Conservation (phyloP, 2,888 invertebrate species). For the Oasisia sp. region DNA sequence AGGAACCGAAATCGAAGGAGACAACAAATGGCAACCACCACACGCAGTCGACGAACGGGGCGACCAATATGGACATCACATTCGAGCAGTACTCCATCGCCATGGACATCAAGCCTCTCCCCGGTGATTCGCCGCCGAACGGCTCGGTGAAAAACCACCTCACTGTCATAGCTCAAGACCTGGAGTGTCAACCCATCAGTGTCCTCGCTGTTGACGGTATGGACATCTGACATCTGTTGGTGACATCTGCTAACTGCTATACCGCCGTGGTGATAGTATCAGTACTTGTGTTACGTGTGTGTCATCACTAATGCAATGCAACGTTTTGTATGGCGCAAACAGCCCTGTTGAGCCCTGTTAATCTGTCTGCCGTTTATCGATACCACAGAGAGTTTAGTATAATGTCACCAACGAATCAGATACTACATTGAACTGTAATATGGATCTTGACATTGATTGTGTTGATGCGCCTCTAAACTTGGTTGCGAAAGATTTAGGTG, state of each 20-base stretch:
- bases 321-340: too few species aligned
- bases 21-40: background rate
- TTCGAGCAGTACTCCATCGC: conserved; percentile 10
- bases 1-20: background rate
- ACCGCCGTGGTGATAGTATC: background rate
- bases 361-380: too few species aligned
- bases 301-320: too few species aligned
- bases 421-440: too few species aligned
- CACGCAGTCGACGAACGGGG: background rate
- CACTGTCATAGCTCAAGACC: background rate
- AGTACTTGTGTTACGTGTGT: too few species aligned
- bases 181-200: background rate
- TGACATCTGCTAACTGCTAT: background rate
- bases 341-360: too few species aligned
- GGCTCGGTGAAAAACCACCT: background rate
- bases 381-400: too few species aligned
- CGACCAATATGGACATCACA: background rate
- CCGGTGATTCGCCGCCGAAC: background rate
- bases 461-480: too few species aligned
- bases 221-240: background rate
- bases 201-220: background rate
- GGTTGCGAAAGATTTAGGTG: too few species aligned
- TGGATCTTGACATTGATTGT: too few species aligned
- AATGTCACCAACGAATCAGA: too few species aligned
- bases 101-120: background rate